Percentiles rank a stretch among this genome's conserved stretches.
Conservation (phyloP, 2,888 invertebrate genomes). For the Hyalella azteca region DNA sequence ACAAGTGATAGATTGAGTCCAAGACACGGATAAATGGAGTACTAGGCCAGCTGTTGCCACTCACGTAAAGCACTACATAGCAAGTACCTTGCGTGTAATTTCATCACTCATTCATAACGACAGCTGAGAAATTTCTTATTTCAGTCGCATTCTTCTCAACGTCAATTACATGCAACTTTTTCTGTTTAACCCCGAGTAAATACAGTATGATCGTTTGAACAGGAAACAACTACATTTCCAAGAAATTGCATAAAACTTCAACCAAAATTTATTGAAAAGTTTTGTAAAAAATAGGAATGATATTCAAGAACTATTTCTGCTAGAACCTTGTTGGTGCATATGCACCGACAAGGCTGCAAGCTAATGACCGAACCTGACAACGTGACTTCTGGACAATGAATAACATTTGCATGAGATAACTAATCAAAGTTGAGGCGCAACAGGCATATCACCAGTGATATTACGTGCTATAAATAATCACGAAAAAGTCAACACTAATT, state of each 20-base stretch:
- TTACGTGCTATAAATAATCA: too few relatives aligned
- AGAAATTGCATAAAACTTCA: neutral
- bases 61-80: neutral
- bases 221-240: neutral
- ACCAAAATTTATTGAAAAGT: too few relatives aligned
- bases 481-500: too few relatives aligned
- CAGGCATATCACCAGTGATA: too few relatives aligned
- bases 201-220: neutral
- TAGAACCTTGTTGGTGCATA: too few relatives aligned
- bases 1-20: constrained; percentile 1
- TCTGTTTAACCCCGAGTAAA: neutral
- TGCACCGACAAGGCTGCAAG: too few relatives aligned
- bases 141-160: neutral
- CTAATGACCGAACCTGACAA: too few relatives aligned
- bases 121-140: neutral
- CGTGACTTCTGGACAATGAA: too few relatives aligned
- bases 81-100: neutral
- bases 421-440: too few relatives aligned
- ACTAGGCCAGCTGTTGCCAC: neutral
- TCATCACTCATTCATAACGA: neutral
- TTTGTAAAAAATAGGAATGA: too few relatives aligned
- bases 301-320: too few relatives aligned
- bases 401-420: too few relatives aligned
- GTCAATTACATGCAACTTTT: neutral
- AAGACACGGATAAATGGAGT: neutral